These are phyloP conservation scores for Candoia aspera DNA, from an alignment of 2,113 vertebrate genomes.

Conservation along the genomic window DNA sequence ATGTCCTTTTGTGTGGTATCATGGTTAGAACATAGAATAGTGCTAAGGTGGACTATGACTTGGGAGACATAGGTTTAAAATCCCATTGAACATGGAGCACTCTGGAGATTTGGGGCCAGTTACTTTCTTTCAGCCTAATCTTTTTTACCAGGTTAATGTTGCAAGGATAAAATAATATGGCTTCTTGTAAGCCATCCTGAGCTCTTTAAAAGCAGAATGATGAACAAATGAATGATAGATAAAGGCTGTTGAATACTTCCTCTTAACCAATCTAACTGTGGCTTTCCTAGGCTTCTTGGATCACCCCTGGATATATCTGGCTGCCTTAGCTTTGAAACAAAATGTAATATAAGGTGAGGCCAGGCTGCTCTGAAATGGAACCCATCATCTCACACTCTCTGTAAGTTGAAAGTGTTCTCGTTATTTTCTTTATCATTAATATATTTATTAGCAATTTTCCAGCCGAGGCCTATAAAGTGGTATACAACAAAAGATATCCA, in stretches of 20 bases:
- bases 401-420: neutral
- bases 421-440: neutral
- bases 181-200: neutral
- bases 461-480: neutral
- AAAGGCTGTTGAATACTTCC: neutral
- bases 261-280: neutral
- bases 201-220: neutral
- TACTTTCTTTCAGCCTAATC: neutral
- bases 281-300: neutral
- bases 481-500: neutral
- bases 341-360: neutral
- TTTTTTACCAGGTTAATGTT: neutral
- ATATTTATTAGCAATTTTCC: neutral
- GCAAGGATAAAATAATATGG: neutral
- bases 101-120: neutral
- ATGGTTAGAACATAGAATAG: neutral
- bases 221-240: neutral
- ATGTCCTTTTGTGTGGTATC: neutral
- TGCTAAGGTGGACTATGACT: neutral
- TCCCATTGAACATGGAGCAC: neutral
- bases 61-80: neutral
- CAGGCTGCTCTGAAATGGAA: neutral
- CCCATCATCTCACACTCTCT: neutral
- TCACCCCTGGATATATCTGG: neutral
- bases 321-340: neutral